Conservation (phyloP, 2,113 vertebrate genomes). For the Trachemys scripta region DNA sequence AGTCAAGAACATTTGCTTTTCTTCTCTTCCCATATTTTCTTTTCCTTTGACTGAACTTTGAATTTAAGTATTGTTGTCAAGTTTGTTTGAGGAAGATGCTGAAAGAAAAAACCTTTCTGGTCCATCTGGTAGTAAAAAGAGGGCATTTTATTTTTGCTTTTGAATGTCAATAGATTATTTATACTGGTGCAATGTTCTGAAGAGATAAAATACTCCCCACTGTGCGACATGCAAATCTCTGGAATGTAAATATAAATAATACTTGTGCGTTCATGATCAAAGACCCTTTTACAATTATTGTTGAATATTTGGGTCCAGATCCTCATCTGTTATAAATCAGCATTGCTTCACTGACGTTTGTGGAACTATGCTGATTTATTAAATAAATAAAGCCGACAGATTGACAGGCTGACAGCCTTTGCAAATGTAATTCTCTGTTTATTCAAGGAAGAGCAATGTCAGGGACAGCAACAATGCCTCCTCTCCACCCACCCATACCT, state of each 20-base stretch:
- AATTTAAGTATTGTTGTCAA: conserved; percentile 50
- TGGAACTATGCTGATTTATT: conserved; percentile 38
- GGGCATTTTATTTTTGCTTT: conserved; percentile 69
- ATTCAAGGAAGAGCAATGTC: conserved; percentile 1
- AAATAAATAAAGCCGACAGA: neutral
- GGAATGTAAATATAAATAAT: conserved; percentile 61
- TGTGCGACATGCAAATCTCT: conserved; percentile 70
- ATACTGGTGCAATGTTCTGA: conserved; percentile 72
- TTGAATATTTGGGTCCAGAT: conserved; percentile 43
- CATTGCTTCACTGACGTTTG: conserved; percentile 48
- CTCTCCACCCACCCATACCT: neutral
- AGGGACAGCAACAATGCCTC: neutral
- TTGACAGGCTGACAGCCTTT: neutral
- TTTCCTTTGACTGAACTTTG: conserved; percentile 22
- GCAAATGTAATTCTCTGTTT: conserved; percentile 36
- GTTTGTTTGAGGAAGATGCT: neutral
- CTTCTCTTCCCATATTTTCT: neutral
- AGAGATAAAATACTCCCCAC: conserved; percentile 78
- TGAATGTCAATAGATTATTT: conserved; percentile 72
- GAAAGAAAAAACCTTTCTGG: conserved; percentile 61
- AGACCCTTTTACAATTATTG: conserved; percentile 54
- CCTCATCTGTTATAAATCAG: conserved; percentile 65
- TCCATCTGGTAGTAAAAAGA: conserved; percentile 60
- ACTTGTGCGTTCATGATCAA: conserved; percentile 59
- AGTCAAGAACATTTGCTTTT: neutral